Base-by-base conservation (phyloP, 1,140 invertebrate species). In the Conus ventricosus region DNA sequence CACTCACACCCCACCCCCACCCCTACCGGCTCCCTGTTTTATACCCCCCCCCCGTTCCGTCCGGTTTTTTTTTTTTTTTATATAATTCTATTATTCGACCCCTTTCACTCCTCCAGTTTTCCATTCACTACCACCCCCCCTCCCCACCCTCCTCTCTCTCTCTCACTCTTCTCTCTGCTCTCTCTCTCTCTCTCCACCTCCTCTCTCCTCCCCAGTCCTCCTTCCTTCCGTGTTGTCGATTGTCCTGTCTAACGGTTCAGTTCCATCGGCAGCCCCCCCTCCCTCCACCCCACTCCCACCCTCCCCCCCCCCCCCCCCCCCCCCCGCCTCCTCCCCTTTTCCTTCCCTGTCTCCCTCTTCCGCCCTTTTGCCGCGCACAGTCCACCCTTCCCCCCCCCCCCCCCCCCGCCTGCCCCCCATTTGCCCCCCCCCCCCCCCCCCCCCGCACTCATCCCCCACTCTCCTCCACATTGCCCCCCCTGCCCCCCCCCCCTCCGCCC, bases 61-160 rank as follows among this genome's bases (percentile, higher is more conserved):
- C 27, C 71, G 60, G 71, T 23, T 85, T 54, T 85, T 7, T 85
- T 5, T 85, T 23, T 85, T 54, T 85, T 7, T 85, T 5, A 71
- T 23, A 71, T 39, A 39, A 39, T 17, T 85, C 57, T 85, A 4
- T 80, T 8, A 39, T 27, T 80, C 76, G 8, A n/a, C 17, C 76
- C 39, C 76, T 15, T 5, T 39, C 25, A 39, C 11, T 25, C 39
- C 76, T 80, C 76, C 10, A 11, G 27, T 27, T 80, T 80, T 80
- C 76, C 17, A 5, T 80, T 27, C 39, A n/a, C 51, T 2, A 25
- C 76, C 17, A 6, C 39, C 25, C 51, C 76, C 39, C 76, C 39
- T 8, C 39, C 76, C 8, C 27, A 39, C n/a, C 39, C 7, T 51
- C 7, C 76, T 80, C 25, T 80, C 76, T 51, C 27, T 51, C 23